Conservation (phyloP, 2,113 vertebrate genomes). For the Prunella fulvescens region DNA sequence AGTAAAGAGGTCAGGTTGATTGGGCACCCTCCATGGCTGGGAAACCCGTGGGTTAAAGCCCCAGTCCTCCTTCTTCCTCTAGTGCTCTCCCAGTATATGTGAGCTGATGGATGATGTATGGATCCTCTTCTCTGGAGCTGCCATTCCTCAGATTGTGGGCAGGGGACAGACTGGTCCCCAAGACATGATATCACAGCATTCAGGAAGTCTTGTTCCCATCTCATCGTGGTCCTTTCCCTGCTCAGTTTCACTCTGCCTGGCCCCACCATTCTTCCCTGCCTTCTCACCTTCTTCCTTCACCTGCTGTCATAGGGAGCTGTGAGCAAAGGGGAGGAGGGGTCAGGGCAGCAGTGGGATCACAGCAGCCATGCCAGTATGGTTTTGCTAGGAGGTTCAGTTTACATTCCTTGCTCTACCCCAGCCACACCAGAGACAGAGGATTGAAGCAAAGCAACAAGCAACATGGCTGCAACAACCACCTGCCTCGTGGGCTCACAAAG, state of each 20-base stretch:
- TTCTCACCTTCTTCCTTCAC: background rate
- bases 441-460: background rate
- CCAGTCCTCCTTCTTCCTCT: background rate
- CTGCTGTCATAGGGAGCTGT: background rate
- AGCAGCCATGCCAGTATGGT: background rate
- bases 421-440: background rate
- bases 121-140: background rate
- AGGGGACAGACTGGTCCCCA: background rate
- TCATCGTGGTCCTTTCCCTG: background rate
- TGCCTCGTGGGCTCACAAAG: background rate
- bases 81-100: fast-evolving
- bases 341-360: background rate
- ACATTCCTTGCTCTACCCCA: background rate
- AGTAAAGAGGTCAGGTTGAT: background rate
- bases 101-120: background rate
- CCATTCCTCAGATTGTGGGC: background rate
- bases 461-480: background rate
- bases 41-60: background rate
- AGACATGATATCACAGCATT: background rate
- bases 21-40: background rate
- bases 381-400: background rate
- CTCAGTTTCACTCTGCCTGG: background rate
- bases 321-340: background rate
- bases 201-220: background rate
- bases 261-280: background rate